Base-by-base conservation (phyloP, 2,888 invertebrate genomes). In the Nowickia ferox region DNA sequence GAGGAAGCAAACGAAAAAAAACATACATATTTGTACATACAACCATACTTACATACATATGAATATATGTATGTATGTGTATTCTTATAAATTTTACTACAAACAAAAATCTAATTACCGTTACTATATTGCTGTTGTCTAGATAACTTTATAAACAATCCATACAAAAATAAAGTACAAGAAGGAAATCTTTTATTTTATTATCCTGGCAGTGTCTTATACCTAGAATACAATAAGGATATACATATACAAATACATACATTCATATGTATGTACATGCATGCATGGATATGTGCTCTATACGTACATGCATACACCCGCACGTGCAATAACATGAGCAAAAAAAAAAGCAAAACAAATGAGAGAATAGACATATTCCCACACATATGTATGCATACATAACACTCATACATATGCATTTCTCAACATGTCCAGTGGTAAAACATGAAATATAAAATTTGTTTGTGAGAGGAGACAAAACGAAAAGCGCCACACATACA, bases 131-230 rank as follows among this genome's bases (percentile, higher is more conserved):
- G 59, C 53, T 69, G 44, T 38, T 71, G 71, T 63, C 68, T 59
- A 61, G 38, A 19, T 44, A 79, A 53, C 74, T 75, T 63, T 66
- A 71, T 30, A 46, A 68, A 63, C 42, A 44, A 53, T n/a, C n/a
- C n/a, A n/a, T 22, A 53, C 48, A 42, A 75, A 80, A 38, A 48
- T 69, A 69, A 80, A 75, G 57, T 77, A 40, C 63, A 57, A 78
- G 63, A 78, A 85, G 77, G 75, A 86, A 86, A 76, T 82, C 82
- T 82, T 30, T 85, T 75, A 82, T 79, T 71, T 82, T 66, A 79
- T 85, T 86, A 82, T 86, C 78, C 71, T 82, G 71, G 53, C 79
- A 65, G 55, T 63, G 81, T 81, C 74, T 46, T 30, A 2, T 4
- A 57, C 38, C n/a, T 11, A 15, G 2, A 8, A 51, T 15, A 51